Evolutionary conservation across 2,113 vertebrate genomes (phyloP).

Genomic region (Trinectes maculatus): DNA sequence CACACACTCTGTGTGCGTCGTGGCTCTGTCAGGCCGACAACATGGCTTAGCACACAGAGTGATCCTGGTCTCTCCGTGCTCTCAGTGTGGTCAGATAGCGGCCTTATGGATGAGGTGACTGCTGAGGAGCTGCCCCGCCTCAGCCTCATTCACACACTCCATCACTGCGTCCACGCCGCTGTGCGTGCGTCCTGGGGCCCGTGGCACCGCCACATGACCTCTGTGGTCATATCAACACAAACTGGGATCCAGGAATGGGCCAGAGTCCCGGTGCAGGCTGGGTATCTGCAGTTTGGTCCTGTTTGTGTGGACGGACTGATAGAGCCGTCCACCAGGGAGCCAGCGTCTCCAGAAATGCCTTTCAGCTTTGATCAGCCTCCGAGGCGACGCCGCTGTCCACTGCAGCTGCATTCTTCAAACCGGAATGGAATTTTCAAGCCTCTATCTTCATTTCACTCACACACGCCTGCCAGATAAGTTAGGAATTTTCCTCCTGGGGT

Average conservation of each 20-base stretch:
- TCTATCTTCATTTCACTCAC: conserved; percentile 61
- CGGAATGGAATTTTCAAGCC: conserved; percentile 53
- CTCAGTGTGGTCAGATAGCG: conserved; percentile 62
- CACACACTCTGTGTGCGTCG: conserved; percentile 3
- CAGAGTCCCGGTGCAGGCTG: conserved; percentile 16
- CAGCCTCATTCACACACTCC: conserved; percentile 50
- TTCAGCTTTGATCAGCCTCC: conserved; percentile 54
- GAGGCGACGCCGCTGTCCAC: conserved; percentile 49
- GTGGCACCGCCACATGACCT: conserved; percentile 14
- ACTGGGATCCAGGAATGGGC: conserved; percentile 4
- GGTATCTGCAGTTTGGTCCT: conserved; percentile 50
- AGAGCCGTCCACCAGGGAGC: conserved; percentile 32
- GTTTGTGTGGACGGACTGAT: conserved; percentile 42
- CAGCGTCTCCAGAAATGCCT: conserved; percentile 39
- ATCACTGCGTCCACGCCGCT: conserved; percentile 39
- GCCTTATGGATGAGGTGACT: conserved; percentile 76
- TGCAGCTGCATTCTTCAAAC: conserved; percentile 46
- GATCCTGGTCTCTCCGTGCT: conserved; percentile 59
- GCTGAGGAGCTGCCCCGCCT: conserved; percentile 48
- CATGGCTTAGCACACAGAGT: conserved; percentile 44
- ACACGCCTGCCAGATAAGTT: conserved; percentile 69
- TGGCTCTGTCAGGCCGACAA: no score
- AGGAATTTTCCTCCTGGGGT: conserved; percentile 64
- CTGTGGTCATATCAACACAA: conserved; percentile 76
- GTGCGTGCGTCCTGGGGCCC: neutral